Evolutionary conservation across 2,797 vertebrate species (phyloP).

Genomic region (Platalea minor): DNA sequence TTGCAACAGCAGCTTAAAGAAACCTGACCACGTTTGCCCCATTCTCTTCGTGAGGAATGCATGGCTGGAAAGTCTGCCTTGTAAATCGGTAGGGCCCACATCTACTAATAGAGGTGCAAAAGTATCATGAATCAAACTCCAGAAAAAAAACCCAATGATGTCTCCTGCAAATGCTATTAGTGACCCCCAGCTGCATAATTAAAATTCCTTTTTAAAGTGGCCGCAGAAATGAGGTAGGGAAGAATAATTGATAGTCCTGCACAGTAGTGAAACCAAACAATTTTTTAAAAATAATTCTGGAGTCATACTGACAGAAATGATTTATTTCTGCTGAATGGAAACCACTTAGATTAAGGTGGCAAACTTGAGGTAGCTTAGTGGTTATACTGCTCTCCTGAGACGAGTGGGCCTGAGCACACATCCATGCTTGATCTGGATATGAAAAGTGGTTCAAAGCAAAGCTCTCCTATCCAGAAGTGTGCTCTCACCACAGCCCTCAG

Average conservation of each 20-base stretch:
- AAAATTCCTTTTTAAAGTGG: slow-evolving; percentile 14
- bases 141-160: neutral
- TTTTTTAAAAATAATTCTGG: slow-evolving; percentile 36
- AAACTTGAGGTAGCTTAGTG: slow-evolving; percentile 56
- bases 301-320: slow-evolving; percentile 37
- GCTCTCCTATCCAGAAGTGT: neutral
- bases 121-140: neutral
- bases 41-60: neutral
- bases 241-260: neutral
- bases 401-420: neutral
- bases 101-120: neutral
- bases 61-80: neutral
- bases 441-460: slow-evolving; percentile 37
- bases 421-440: neutral
- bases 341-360: slow-evolving; percentile 61
- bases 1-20: neutral
- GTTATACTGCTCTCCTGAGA: slow-evolving; percentile 48
- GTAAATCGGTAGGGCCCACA: neutral
- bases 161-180: neutral
- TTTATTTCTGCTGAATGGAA: slow-evolving; percentile 55
- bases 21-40: neutral
- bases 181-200: slow-evolving; percentile 19
- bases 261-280: slow-evolving; percentile 5
- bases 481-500: slow-evolving; percentile 22
- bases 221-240: neutral